phyloP scores from a whole-genome alignment of 2,113 vertebrate species.

The Syngnathus typhle region DNA sequence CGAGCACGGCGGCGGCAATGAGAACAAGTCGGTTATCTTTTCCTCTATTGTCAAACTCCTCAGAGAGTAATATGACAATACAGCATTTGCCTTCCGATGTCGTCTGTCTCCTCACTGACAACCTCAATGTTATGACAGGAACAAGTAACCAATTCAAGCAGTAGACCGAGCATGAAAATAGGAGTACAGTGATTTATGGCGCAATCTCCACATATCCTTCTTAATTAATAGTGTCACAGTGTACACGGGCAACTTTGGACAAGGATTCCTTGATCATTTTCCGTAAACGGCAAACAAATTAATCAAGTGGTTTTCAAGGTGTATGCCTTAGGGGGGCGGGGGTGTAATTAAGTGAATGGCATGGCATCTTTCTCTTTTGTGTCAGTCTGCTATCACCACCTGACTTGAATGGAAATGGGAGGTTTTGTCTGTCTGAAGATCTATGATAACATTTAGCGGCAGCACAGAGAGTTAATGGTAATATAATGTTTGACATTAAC shows the following conservation, averaged over 20 bases:
- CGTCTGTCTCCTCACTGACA: constrained; percentile 16
- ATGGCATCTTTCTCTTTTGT: constrained; percentile 31
- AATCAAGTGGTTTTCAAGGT: constrained; percentile 45
- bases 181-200: constrained; percentile 52
- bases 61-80: constrained; percentile 26
- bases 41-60: constrained; percentile 30
- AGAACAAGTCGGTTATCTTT: constrained; percentile 41
- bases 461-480: constrained; percentile 33
- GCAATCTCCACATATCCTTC: constrained; percentile 44
- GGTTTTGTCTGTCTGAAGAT: constrained; percentile 33
- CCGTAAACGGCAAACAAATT: constrained; percentile 29
- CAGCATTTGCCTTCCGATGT: constrained; percentile 20
- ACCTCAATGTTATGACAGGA: constrained; percentile 33
- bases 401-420: constrained; percentile 38
- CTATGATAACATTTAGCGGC: constrained; percentile 36
- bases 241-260: constrained; percentile 17
- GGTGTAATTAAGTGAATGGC: constrained; percentile 51
- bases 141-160: constrained; percentile 47
- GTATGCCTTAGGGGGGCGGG: constrained; percentile 8
- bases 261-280: constrained; percentile 27
- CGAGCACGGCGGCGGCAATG: constrained; percentile 25
- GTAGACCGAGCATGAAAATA: constrained; percentile 45
- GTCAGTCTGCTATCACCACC: constrained; percentile 16
- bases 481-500: constrained; percentile 45
- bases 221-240: constrained; percentile 53